Percentiles rank a stretch among this genome's conserved stretches.
Conservation (phyloP, 2,113 vertebrate species). For the Stigmatopora argus region DNA sequence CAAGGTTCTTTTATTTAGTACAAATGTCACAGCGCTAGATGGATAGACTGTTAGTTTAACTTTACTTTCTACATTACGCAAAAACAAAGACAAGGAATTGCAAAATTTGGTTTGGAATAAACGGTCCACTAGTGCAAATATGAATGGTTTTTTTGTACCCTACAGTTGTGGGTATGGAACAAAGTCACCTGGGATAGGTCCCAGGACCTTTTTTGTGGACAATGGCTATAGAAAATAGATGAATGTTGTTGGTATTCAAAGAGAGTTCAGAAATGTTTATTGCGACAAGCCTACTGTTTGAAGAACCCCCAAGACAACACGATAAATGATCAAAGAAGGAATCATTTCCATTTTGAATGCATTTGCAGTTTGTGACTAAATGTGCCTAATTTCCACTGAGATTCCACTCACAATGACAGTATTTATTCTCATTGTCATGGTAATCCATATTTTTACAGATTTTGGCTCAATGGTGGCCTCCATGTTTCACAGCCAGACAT, state of each 20-base stretch:
- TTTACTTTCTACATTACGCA: too few species aligned
- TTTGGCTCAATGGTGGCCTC: slow-evolving; percentile 26
- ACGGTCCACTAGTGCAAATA: too few species aligned
- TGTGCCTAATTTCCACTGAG: slow-evolving; percentile 29
- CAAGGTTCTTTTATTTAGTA: too few species aligned
- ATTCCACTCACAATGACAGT: slow-evolving; percentile 25
- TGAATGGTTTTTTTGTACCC: too few species aligned
- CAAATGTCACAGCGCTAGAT: too few species aligned
- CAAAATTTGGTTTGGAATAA: too few species aligned
- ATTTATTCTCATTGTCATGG: slow-evolving; percentile 37
- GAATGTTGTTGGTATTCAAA: neutral
- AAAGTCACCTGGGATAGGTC: neutral
- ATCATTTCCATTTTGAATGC: slow-evolving; percentile 25
- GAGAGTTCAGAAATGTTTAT: slow-evolving; percentile 19
- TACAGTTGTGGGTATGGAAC: too few species aligned
- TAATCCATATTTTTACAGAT: slow-evolving; percentile 14
- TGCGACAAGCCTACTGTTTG: slow-evolving; percentile 4
- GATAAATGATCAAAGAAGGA: slow-evolving; percentile 9
- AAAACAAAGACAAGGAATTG: too few species aligned
- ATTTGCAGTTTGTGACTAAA: slow-evolving; percentile 17
- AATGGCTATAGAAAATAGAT: neutral
- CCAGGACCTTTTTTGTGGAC: neutral
- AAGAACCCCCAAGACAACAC: slow-evolving; percentile 15
- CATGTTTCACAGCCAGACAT: slow-evolving; percentile 43
- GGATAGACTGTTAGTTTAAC: too few species aligned